Base-by-base conservation (phyloP, 2,888 invertebrate species). In the Lordiphosa fenestrarum region DNA sequence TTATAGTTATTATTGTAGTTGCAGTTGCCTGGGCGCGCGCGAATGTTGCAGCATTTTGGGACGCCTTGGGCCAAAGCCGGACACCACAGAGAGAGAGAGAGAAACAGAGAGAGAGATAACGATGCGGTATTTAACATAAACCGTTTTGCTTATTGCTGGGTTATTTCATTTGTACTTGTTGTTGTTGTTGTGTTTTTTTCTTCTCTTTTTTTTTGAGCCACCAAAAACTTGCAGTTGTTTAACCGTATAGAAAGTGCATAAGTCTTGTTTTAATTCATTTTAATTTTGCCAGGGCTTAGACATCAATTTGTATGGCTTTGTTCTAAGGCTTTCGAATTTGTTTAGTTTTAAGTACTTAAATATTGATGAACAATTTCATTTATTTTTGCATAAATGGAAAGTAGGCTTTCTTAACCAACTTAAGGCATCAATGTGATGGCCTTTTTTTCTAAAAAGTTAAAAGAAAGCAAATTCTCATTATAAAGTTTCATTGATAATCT, bases 1-100 rank as follows among this genome's bases (percentile, higher is more conserved):
- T 81, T 81, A 76, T 65, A 77, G 76, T 76, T 76, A 75, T 76
- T 80, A 76, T 73, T 69, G 66, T 67, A 30, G 13, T 33, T 54
- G 55, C 58, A 54, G 48, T 48, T 40, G 46, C 19, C 36, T 40
- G 53, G 53, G 19, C 19, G 19, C 53, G n/a, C 44, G 58, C 36
- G 52, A 50, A 33, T 50, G 47, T 30, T 55, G 63, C 63, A 36
- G 69, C 58, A 69, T 63, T 74, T 63, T 55, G 36, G 62, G 62
- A 39, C 41, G 66, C 57, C 69, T 37, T 13, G 36, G 53, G 58
- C 56, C 48, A 49, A 37, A 35, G 23, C 42, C 48, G 58, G 56
- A 56, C 25, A 25, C 38, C 13, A 19, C 6, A 19, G 7, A 15
- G 15, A 15, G 15, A 15, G 15, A 15, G 15, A 15, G 15, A 15